Percentiles rank a stretch among this genome's conserved stretches.
These are phyloP conservation scores for Hiodon tergisus DNA, from an alignment of 2,113 vertebrate species.

Conservation along the genomic window DNA sequence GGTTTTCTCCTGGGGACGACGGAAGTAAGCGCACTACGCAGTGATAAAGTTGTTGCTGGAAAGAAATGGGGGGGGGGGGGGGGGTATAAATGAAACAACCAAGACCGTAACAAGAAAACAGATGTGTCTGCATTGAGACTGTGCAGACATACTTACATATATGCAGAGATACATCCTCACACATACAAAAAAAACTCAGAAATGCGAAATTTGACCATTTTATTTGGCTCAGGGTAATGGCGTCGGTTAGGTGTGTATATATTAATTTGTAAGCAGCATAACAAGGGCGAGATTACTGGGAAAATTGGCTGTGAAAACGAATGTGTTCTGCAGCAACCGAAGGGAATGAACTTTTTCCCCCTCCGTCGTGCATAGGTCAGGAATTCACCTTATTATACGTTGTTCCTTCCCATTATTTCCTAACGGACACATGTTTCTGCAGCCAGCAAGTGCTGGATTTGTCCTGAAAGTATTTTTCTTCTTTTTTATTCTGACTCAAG, in stretches of 20 bases:
- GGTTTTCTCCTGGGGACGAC: conserved; percentile 49
- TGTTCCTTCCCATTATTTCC: background rate
- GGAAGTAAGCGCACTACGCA: conserved; percentile 21
- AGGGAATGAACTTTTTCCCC: background rate
- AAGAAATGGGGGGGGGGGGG: conserved; percentile 17
- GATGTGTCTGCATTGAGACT: conserved; percentile 20
- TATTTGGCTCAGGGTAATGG: background rate
- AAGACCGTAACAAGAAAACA: conserved; percentile 25
- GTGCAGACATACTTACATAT: conserved; percentile 2
- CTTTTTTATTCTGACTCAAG: background rate
- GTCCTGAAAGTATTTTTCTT: background rate
- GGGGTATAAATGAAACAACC: conserved; percentile 12
- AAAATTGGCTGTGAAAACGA: no score
- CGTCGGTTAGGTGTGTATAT: no score
- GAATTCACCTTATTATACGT: background rate
- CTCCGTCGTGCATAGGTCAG: conserved; percentile 1
- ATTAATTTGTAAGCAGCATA: no score
- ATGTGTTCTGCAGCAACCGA: no score
- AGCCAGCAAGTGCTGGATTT: background rate
- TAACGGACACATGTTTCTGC: background rate
- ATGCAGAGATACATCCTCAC: conserved; percentile 11
- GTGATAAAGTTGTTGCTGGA: conserved; percentile 41
- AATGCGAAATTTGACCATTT: background rate
- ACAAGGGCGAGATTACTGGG: no score
- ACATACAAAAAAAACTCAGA: background rate